These are phyloP conservation scores for Narcine bancroftii DNA, from an alignment of 2,113 vertebrate species.

Conservation along the genomic window DNA sequence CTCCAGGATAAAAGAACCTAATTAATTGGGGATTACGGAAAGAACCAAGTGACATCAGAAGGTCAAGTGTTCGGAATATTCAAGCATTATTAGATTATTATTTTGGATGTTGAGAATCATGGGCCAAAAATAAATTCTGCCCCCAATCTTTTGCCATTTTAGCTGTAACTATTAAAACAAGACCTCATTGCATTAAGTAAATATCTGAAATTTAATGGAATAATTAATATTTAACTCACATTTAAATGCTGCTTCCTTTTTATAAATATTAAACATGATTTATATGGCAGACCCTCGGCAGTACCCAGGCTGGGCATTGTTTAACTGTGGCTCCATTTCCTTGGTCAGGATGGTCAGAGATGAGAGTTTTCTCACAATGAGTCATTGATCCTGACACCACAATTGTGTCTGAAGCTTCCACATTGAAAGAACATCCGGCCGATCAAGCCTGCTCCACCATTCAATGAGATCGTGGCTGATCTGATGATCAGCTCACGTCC, in stretches of 20 bases:
- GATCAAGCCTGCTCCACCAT: no score
- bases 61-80: neutral
- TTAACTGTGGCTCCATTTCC: neutral
- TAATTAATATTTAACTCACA: constrained; percentile 27
- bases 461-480: no score
- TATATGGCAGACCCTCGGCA: neutral
- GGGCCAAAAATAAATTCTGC: neutral
- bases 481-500: no score
- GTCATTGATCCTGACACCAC: no score
- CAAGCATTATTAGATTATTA: no score
- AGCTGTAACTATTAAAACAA: neutral
- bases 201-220: constrained; percentile 4
- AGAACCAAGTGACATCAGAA: neutral
- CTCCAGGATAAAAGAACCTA: no score
- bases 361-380: neutral
- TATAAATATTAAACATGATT: constrained; percentile 13
- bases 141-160: neutral
- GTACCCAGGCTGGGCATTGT: neutral
- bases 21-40: neutral
- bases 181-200: constrained; percentile 6
- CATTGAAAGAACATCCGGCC: no score
- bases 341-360: neutral
- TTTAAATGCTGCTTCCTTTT: neutral
- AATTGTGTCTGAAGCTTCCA: neutral
- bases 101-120: neutral